Conservation (phyloP, 2,113 vertebrate species). For the Mesembrinibis cayennensis region DNA sequence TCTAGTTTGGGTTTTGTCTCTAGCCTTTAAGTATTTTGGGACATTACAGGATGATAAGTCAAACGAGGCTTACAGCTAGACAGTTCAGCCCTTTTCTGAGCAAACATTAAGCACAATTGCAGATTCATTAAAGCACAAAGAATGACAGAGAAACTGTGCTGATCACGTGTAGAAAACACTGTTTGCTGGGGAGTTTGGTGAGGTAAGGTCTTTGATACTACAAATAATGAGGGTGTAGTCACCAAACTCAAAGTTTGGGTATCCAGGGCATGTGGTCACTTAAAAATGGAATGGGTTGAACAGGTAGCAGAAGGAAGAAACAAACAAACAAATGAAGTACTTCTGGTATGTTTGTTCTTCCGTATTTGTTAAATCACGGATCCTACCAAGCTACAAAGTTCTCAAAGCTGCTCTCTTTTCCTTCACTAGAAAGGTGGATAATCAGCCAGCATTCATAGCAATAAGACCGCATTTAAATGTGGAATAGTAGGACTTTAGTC, state of each 20-base stretch:
- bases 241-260: background rate
- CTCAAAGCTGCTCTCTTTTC: background rate
- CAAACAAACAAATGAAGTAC: no score
- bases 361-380: background rate
- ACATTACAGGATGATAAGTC: background rate
- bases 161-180: background rate
- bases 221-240: background rate
- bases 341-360: background rate
- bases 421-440: background rate
- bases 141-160: background rate
- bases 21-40: background rate
- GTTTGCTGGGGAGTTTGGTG: background rate
- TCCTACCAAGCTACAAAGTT: background rate
- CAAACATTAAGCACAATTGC: conserved; percentile 67
- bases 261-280: background rate
- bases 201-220: background rate
- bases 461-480: background rate
- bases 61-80: background rate
- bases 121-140: conserved; percentile 71
- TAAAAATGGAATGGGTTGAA: background rate
- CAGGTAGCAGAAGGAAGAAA: background rate
- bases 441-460: conserved; percentile 20
- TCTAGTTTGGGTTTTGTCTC: background rate
- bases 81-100: background rate
- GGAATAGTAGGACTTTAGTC: accelerated